These are phyloP conservation scores for Eilema caniola DNA, from an alignment of 2,888 invertebrate species.

Conservation along the genomic window DNA sequence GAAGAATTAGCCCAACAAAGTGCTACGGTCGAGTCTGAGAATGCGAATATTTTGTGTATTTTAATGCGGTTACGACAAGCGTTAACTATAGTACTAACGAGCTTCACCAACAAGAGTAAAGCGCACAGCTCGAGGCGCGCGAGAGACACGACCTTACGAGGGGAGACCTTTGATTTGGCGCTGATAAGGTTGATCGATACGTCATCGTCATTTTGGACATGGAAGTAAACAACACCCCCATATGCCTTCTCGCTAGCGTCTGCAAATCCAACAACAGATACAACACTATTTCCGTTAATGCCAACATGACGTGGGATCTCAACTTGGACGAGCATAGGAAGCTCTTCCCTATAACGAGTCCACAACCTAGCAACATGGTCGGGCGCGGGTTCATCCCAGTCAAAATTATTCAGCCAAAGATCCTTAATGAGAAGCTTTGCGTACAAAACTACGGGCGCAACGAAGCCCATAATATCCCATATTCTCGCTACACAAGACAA, in stretches of 20 bases:
- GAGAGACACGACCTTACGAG: conserved; percentile 15
- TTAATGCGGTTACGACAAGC: not conserved
- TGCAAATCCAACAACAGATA: not conserved
- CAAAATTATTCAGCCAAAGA: not conserved
- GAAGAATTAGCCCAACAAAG: conserved; percentile 20
- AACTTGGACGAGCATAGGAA: not conserved
- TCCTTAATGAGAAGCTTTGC: not conserved
- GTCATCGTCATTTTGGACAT: not conserved
- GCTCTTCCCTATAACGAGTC: not conserved
- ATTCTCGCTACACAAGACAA: not conserved
- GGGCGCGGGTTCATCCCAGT: not conserved
- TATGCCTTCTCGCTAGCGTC: too few species aligned
- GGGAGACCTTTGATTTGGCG: conserved; percentile 21
- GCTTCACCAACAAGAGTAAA: conserved; percentile 8
- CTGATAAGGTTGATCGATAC: conserved; percentile 11
- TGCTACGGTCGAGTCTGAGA: conserved; percentile 19
- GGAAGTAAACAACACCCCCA: conserved; percentile 12
- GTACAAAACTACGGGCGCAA: not conserved
- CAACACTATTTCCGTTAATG: not conserved
- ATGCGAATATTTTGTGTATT: conserved; percentile 16
- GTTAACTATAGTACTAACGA: not conserved
- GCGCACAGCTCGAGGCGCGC: too few species aligned
- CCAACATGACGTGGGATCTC: conserved; percentile 1
- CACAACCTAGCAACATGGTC: conserved; percentile 2
- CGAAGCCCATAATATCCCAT: not conserved